Percentiles rank a stretch among this genome's conserved stretches.
Conservation (phyloP, 2,888 invertebrate species). For the Isotomurus palustris region DNA sequence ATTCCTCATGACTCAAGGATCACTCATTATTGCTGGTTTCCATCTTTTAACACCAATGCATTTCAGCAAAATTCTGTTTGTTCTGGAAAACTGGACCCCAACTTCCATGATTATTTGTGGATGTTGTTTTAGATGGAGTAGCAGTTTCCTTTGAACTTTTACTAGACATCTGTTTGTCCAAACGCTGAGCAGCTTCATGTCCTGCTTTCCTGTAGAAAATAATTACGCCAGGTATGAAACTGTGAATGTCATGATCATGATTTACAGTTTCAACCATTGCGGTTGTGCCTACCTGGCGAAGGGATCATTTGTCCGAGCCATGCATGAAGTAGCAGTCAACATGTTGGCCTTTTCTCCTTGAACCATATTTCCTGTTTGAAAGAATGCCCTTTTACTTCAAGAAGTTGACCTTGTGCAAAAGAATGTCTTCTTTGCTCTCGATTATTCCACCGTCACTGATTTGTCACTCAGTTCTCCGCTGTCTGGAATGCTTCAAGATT, state of each 20-base stretch:
- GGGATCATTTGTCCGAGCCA: background rate
- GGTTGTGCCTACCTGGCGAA: background rate
- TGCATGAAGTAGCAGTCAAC: background rate
- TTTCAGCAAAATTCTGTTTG: conserved; percentile 65
- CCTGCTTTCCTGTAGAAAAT: conserved; percentile 4
- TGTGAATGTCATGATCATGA: no score
- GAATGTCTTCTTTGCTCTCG: background rate
- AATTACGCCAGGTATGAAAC: no score
- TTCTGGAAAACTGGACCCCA: conserved; percentile 73
- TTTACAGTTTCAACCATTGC: no score
- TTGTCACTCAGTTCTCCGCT: background rate
- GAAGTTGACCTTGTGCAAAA: background rate
- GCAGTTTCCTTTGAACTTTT: background rate
- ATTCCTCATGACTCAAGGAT: no score
- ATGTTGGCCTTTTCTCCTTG: conserved; percentile 5
- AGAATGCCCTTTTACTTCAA: background rate
- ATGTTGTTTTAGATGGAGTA: conserved; percentile 11
- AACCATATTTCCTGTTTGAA: background rate
- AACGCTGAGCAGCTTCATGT: background rate
- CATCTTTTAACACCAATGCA: conserved; percentile 55
- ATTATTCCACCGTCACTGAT: background rate
- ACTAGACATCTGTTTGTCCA: background rate
- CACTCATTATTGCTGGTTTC: no score
- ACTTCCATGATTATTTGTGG: conserved; percentile 55
- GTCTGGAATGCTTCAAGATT: no score